Evolutionary conservation across 2,888 invertebrate genomes (phyloP), one percentile per base, ranked within the genome.

Genomic region (Trichogramma dendrolimi): DNA sequence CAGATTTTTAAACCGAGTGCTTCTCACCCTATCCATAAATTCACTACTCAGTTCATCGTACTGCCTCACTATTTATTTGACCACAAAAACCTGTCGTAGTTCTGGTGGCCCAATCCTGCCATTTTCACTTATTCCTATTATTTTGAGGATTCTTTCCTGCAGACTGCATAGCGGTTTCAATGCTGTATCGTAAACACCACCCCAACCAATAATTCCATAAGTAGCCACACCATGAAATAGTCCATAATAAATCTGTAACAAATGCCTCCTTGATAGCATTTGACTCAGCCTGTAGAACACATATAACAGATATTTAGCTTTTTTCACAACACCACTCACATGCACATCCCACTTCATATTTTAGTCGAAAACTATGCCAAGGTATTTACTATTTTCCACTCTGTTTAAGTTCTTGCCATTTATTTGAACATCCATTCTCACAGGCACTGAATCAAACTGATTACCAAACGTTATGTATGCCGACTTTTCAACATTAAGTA

Each of bases 401-500:
- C 59, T 60, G 3, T 56, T 47, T 11, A 47, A 14, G 10, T n/a
- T 7, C 4, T 8, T 11, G n/a, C 40, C 41, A 3, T 60, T 27
- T 43, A 60, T 47, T 40, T 6, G n/a, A 8, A 60, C 39, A 11
- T n/a, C 4, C 38, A 60, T 11, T 8, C 54, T 27, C 10, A 8
- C 44, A 4, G 60, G 58, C 4, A 57, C 43, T 14, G 47, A 60
- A 43, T 63, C 46, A 5, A 39, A 7, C 11, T 63, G 61, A 14
- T 41, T 48, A 39, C 60, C 60, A 38, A 61, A 63, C 27, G 60
- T 48, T 6, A 63, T 54, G 39, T 11, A 58, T 5, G 41, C 50
- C 6, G 63, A 44, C 47, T 57, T 63, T 8, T 48, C 47, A 5
- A 54, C 41, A 49, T 60, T 57, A 4, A 60, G 42, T 6, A 53